A percentile compares a stretch with the other conserved stretches of the same genome.
Evolutionary conservation across 1,140 invertebrate genomes (phyloP).

Genomic region (Monochamus saltuarius): DNA sequence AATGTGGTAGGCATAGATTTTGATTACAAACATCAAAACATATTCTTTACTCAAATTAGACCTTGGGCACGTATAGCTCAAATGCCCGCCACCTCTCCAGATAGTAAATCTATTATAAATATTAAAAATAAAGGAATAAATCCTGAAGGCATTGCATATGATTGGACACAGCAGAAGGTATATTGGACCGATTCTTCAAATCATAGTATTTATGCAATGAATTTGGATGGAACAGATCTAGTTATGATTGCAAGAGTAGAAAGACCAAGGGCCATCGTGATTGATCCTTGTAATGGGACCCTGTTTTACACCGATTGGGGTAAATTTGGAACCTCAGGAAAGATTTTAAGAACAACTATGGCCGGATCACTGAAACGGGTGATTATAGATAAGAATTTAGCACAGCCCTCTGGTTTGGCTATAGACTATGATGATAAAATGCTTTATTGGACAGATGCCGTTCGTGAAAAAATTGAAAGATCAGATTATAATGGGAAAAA

Average conservation of each 20-base stretch:
- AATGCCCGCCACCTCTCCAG: conserved; percentile 69
- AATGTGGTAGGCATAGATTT: conserved; percentile 98
- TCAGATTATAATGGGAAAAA: conserved; percentile 84
- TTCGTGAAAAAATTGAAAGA: conserved; percentile 95
- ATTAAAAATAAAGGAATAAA: conserved; percentile 75
- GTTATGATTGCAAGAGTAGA: conserved; percentile 93
- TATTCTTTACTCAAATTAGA: conserved; percentile 90
- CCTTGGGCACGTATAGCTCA: conserved; percentile 86
- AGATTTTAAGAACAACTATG: conserved; percentile 95
- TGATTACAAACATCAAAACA: conserved; percentile 82
- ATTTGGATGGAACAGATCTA: conserved; percentile 82
- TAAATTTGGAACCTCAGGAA: conserved; percentile 86
- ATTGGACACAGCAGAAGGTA: conserved; percentile 95
- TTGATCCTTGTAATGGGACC: conserved; percentile 95
- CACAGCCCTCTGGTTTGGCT: conserved; percentile 92
- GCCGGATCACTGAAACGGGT: conserved; percentile 90
- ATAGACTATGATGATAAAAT: conserved; percentile 95
- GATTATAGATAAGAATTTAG: conserved; percentile 87
- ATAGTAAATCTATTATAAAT: conserved; percentile 63
- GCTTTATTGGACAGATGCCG: conserved; percentile 98
- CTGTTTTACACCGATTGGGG: conserved; percentile 95
- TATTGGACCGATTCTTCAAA: conserved; percentile 97
- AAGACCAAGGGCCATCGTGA: conserved; percentile 89
- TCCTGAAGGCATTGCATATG: conserved; percentile 83
- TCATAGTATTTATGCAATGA: conserved; percentile 93